Conservation (phyloP, 2,113 vertebrate genomes). For the Crotalus helleri region DNA sequence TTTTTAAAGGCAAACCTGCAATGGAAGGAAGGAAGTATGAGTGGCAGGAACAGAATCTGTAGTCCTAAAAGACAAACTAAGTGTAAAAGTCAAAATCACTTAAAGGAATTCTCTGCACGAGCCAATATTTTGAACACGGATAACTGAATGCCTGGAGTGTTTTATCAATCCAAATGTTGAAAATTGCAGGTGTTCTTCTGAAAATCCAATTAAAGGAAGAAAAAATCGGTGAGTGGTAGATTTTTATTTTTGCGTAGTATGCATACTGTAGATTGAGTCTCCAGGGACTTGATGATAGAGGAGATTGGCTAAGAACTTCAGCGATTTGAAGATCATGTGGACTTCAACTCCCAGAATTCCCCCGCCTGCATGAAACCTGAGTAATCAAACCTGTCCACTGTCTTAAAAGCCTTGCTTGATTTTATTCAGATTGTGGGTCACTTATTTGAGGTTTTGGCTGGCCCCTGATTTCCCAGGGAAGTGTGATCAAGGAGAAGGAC, state of each 20-base stretch:
- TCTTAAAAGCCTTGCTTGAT: background rate
- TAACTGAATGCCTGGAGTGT: background rate
- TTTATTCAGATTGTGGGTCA: too few relatives aligned
- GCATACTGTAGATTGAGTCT: background rate
- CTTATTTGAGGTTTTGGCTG: too few relatives aligned
- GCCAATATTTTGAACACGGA: background rate
- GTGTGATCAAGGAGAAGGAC: background rate
- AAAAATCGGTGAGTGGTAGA: background rate
- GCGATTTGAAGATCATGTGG: background rate
- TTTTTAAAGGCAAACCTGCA: slow-evolving; percentile 71
- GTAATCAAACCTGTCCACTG: too few relatives aligned
- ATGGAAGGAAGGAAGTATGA: background rate
- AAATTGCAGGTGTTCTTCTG: background rate
- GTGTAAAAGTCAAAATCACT: background rate
- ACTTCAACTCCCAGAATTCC: background rate
- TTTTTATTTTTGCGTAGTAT: background rate
- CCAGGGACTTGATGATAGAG: background rate
- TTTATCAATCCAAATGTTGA: background rate
- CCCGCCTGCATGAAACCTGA: too few relatives aligned
- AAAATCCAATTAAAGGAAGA: background rate
- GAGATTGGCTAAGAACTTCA: background rate
- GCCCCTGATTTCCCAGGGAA: background rate
- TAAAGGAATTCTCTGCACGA: background rate
- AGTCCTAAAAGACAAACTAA: background rate
- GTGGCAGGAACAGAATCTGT: background rate